Evolutionary conservation across 2,888 invertebrate species (phyloP), one percentile per base, ranked within the genome.

Genomic region (Cyrtodaria siliqua): DNA sequence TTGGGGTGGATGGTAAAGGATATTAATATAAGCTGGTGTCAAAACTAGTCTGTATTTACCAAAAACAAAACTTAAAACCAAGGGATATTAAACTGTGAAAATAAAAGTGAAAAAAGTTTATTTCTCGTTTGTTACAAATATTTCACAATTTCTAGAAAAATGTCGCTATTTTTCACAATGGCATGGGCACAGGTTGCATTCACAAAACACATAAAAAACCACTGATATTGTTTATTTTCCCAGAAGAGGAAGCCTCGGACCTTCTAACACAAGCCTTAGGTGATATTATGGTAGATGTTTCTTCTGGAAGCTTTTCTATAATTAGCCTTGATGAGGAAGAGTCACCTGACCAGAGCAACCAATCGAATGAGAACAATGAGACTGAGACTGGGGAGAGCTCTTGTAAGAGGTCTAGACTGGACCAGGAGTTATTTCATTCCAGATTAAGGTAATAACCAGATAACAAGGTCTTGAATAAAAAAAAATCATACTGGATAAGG

Each of bases 351-450:
- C 42, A 64, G 23, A 49, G 60, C 9, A 53, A 59, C 26, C 44
- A 66, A 38, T 56, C 69, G 57, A 24, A 56, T 12, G 61, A 49
- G 14, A 47, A 24, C 24, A 52, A 59, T 23, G 24, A 52, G 24
- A 53, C 52, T n/a, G 24, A 52, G 27, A 69, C 75, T 40, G 86
- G 83, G 16, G 83, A 84, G 55, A 85, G 82, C 38, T 89, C 86
- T 16, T 86, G 86, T 16, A 91, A 90, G 70, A 84, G 86, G 68
- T 81, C 82, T 23, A 84, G 85, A 55, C 66, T 89, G 29, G 89
- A 89, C 75, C 87, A 89, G 64, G 89, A 90, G 59, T 62, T 84
- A 40, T 91, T 90, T 67, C 90, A 91, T 76, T 83, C 84, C 40
- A 78, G 82, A 24, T 82, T 90, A 57, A 85, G 87, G 89, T 90